These are phyloP conservation scores for Girardia tigrina DNA, from an alignment of 2,888 invertebrate genomes.

Conservation along the genomic window DNA sequence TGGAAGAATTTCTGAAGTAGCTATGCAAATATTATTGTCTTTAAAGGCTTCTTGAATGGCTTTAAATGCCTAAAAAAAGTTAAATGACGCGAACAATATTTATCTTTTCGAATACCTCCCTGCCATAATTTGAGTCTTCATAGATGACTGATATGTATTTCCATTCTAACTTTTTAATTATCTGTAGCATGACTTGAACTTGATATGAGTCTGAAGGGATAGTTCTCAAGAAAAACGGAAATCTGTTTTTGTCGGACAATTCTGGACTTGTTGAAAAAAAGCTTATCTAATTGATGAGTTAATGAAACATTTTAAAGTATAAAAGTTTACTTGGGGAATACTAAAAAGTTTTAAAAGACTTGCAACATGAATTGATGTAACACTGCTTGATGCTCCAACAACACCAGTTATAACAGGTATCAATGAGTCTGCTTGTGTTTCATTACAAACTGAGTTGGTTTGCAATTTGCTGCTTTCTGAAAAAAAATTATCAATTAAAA, in stretches of 20 bases:
- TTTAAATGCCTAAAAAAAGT: constrained; percentile 66
- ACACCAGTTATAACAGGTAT: constrained; percentile 65
- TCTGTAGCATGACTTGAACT: constrained; percentile 30
- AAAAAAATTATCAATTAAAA: too few relatives aligned
- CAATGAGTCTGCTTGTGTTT: not conserved
- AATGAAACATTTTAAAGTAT: too few relatives aligned
- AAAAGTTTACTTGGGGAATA: constrained; percentile 65
- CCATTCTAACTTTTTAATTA: constrained; percentile 28
- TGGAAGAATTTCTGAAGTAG: constrained; percentile 77
- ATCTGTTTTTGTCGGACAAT: constrained; percentile 27
- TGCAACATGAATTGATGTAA: constrained; percentile 87
- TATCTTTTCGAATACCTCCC: too few relatives aligned
- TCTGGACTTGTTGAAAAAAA: constrained; percentile 30
- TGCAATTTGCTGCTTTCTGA: not conserved
- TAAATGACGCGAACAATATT: too few relatives aligned
- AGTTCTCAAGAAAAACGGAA: constrained; percentile 32
- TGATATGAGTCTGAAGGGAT: constrained; percentile 33
- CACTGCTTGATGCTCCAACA: constrained; percentile 75
- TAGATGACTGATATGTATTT: constrained; percentile 31
- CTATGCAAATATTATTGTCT: constrained; percentile 74
- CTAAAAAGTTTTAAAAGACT: constrained; percentile 75
- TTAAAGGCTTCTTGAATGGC: constrained; percentile 73
- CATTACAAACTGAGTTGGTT: not conserved
- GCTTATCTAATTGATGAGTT: too few relatives aligned
- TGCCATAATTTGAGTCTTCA: constrained; percentile 43